Percentiles rank a stretch among this genome's conserved stretches.
phyloP scores from a whole-genome alignment of 2,888 invertebrate genomes.

The Pheosia tremula region DNA sequence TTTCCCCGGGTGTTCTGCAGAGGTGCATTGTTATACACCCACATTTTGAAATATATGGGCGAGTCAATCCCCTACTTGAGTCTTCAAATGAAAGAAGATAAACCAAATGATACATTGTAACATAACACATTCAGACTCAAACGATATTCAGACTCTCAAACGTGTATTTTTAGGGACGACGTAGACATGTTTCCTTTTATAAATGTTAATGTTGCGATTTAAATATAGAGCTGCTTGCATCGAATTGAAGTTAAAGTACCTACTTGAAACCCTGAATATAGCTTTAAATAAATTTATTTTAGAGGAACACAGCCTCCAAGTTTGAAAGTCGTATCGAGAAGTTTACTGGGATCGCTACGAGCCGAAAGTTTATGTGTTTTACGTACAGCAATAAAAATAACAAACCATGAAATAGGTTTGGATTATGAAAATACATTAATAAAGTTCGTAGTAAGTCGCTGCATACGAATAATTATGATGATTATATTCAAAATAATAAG shows the following conservation, averaged over 20 bases:
- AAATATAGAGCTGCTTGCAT: background rate
- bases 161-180: background rate
- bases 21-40: no score
- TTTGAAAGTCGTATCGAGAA: background rate
- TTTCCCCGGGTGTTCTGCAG: no score
- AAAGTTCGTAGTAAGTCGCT: background rate
- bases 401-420: conserved; percentile 1
- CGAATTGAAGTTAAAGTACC: conserved; percentile 8
- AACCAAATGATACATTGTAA: no score
- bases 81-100: no score
- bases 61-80: no score
- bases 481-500: background rate
- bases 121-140: no score
- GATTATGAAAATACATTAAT: background rate
- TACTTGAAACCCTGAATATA: conserved; percentile 8
- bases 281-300: conserved; percentile 9
- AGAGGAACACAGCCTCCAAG: background rate
- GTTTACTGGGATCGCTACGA: background rate
- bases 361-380: conserved; percentile 7
- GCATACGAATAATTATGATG: background rate
- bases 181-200: background rate
- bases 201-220: background rate
- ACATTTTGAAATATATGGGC: no score
- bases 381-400: conserved; percentile 1
- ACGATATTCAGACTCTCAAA: no score